Conservation (phyloP, 2,113 vertebrate species). For the Motacilla alba region DNA sequence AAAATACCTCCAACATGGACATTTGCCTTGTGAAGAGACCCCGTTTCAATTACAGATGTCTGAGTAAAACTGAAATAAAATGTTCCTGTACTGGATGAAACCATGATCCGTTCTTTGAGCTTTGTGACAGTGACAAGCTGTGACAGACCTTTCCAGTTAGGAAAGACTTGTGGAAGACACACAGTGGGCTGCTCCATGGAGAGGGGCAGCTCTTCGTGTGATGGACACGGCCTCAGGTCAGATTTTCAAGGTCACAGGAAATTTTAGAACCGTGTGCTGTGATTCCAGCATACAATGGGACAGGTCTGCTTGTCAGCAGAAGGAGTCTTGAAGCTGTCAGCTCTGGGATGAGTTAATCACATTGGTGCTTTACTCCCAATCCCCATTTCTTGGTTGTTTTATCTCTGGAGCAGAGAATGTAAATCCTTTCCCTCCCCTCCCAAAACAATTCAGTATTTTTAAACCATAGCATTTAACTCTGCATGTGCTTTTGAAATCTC, state of each 20-base stretch:
- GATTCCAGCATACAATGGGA: background rate
- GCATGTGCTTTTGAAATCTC: background rate
- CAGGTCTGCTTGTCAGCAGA: background rate
- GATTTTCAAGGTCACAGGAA: background rate
- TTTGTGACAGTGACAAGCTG: background rate
- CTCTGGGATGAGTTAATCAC: background rate
- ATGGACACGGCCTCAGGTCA: background rate
- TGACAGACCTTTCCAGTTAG: background rate
- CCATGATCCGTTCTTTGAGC: background rate
- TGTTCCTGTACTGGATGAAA: background rate
- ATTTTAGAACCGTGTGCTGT: background rate
- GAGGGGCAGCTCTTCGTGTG: fast-evolving
- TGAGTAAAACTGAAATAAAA: background rate
- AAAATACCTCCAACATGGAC: background rate
- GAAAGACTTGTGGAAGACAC: background rate
- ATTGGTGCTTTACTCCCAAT: background rate
- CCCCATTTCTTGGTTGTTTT: background rate
- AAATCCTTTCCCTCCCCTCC: background rate
- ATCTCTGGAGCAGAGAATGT: background rate
- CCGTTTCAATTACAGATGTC: background rate
- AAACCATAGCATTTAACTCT: background rate
- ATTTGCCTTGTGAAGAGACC: background rate
- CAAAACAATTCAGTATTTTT: background rate
- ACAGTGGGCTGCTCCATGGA: background rate
- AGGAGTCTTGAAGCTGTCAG: background rate